Conservation (phyloP, 2,888 invertebrate genomes). For the Heteropelma amictum region DNA sequence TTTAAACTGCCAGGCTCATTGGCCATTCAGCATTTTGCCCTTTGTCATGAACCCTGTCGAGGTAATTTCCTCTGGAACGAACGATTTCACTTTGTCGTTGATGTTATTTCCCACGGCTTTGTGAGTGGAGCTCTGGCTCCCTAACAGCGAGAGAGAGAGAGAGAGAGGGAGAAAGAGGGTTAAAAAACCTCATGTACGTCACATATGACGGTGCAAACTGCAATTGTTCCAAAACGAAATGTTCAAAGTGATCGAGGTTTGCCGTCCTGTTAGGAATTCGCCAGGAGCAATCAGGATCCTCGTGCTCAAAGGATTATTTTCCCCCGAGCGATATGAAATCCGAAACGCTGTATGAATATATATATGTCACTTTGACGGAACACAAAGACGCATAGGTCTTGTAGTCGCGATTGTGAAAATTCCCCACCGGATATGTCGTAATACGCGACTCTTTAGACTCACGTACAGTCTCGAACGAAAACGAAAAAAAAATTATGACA, state of each 20-base stretch:
- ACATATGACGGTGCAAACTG: not conserved
- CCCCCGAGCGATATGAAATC: not conserved
- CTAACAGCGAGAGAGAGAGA: not conserved
- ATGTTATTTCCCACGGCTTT: not conserved
- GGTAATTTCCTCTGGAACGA: not conserved
- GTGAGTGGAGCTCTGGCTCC: not conserved
- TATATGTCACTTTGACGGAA: not conserved
- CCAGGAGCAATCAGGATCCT: not conserved
- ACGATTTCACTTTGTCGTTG: constrained; percentile 17
- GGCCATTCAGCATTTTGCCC: not conserved
- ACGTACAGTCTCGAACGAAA: too few relatives aligned
- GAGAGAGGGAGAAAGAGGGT: not conserved
- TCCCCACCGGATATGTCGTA: too few relatives aligned
- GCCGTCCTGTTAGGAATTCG: not conserved
- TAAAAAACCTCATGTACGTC: not conserved
- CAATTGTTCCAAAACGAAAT: not conserved
- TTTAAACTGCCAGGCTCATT: not conserved
- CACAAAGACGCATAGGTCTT: not conserved
- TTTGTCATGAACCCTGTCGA: not conserved
- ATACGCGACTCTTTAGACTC: too few relatives aligned
- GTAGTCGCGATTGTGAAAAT: not conserved
- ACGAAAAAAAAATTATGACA: too few relatives aligned
- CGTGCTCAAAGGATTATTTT: not conserved
- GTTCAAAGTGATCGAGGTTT: constrained; percentile 21
- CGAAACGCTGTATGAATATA: not conserved